Percentiles rank a stretch among this genome's conserved stretches.
These are phyloP conservation scores for Pangasius krempfi DNA, from an alignment of 2,797 vertebrate species.

Conservation along the genomic window DNA sequence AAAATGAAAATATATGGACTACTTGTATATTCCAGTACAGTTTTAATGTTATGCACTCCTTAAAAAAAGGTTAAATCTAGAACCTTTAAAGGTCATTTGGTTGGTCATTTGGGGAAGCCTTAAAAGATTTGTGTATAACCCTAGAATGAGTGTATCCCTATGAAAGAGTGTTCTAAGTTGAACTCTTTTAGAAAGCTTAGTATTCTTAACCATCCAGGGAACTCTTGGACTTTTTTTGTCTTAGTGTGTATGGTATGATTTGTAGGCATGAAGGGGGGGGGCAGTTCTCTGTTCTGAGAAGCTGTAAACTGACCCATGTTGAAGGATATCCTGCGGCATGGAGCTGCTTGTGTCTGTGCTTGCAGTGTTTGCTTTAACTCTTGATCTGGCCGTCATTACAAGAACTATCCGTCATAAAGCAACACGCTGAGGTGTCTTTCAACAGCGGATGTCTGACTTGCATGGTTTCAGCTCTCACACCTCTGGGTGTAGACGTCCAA, in stretches of 20 bases:
- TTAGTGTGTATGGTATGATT: not conserved
- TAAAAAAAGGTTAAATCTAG: not conserved
- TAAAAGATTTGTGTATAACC: not conserved
- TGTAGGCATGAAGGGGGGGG: not conserved
- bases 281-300: not conserved
- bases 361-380: constrained; percentile 52
- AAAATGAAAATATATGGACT: not conserved
- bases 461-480: constrained; percentile 33
- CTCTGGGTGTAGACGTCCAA: constrained; percentile 29
- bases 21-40: not conserved
- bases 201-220: not conserved
- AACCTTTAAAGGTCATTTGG: not conserved
- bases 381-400: constrained; percentile 44
- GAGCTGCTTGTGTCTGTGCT: constrained; percentile 9
- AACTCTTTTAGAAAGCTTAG: not conserved
- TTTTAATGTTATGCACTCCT: not conserved
- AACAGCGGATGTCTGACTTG: constrained; percentile 51
- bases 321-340: not conserved
- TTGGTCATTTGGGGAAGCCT: not conserved
- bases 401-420: constrained; percentile 51
- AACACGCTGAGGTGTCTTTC: constrained; percentile 56
- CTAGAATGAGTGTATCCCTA: not conserved
- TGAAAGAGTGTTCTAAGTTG: not conserved
- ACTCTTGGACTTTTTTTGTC: not conserved
- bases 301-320: constrained; percentile 12